Conservation (phyloP, 2,113 vertebrate genomes). For the Thunnus maccoyii region DNA sequence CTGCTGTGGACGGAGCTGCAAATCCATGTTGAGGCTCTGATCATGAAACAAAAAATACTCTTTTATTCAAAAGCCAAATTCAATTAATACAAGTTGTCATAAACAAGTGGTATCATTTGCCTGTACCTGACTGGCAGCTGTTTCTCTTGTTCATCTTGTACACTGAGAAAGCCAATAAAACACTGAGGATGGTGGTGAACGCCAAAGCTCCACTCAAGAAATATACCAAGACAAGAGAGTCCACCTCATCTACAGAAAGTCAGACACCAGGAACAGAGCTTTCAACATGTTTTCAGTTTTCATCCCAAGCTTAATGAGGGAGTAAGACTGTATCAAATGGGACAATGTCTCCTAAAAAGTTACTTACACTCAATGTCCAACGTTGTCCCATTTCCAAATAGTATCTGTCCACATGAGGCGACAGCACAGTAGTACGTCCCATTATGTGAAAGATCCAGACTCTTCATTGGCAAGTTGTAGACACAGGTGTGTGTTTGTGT, state of each 20-base stretch:
- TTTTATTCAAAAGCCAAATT: background rate
- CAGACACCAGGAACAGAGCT: too few relatives aligned
- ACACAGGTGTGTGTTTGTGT: constrained; percentile 26
- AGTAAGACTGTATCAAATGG: background rate
- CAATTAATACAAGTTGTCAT: too few relatives aligned
- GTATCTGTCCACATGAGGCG: too few relatives aligned
- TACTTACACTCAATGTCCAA: background rate
- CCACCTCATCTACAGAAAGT: background rate
- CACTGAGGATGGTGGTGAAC: too few relatives aligned
- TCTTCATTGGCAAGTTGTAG: constrained; percentile 44
- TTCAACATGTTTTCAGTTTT: too few relatives aligned
- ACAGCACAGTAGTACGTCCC: too few relatives aligned
- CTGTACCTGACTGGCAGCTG: background rate
- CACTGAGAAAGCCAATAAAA: too few relatives aligned
- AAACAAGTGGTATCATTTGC: background rate
- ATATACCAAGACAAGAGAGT: too few relatives aligned
- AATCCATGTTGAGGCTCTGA: background rate
- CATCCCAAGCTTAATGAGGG: too few relatives aligned
- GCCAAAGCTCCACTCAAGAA: too few relatives aligned
- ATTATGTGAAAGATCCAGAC: background rate
- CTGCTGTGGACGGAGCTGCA: background rate
- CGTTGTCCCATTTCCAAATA: constrained; percentile 52
- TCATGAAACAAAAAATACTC: background rate
- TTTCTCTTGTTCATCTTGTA: background rate
- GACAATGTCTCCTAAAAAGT: background rate